phyloP scores from a whole-genome alignment of 2,888 invertebrate genomes.

The Synergus umbraculus region DNA sequence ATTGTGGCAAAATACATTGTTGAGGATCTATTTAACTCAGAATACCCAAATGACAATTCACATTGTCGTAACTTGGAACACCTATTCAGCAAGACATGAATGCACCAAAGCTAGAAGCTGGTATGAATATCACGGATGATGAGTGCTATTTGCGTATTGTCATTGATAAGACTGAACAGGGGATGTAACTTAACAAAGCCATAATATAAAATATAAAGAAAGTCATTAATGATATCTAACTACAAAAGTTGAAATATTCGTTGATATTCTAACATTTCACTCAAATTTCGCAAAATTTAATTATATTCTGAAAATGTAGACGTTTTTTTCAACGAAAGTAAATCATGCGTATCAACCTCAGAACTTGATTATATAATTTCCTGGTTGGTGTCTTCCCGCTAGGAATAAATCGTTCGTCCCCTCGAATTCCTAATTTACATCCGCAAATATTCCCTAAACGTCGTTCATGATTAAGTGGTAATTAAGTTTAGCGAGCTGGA shows the following conservation, averaged over 20 bases:
- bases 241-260: too few species aligned
- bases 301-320: background rate
- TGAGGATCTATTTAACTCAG: background rate
- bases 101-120: constrained; percentile 13
- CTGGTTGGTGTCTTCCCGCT: background rate
- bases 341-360: background rate
- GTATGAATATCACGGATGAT: constrained; percentile 10
- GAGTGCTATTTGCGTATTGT: constrained; percentile 7
- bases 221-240: too few species aligned
- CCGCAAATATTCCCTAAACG: background rate
- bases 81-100: constrained; percentile 16
- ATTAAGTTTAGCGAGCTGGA: background rate
- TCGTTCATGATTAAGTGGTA: background rate
- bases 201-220: too few species aligned
- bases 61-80: constrained; percentile 11
- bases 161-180: background rate
- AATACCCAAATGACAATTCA: constrained; percentile 5
- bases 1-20: constrained; percentile 16
- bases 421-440: background rate
- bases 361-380: background rate
- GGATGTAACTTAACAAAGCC: background rate
- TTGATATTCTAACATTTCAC: too few species aligned
- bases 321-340: background rate
- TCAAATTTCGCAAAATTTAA: background rate
- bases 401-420: background rate